A percentile compares a stretch with the other conserved stretches of the same genome.
phyloP scores from a whole-genome alignment of 2,888 invertebrate species.

The Protophormia terraenovae region DNA sequence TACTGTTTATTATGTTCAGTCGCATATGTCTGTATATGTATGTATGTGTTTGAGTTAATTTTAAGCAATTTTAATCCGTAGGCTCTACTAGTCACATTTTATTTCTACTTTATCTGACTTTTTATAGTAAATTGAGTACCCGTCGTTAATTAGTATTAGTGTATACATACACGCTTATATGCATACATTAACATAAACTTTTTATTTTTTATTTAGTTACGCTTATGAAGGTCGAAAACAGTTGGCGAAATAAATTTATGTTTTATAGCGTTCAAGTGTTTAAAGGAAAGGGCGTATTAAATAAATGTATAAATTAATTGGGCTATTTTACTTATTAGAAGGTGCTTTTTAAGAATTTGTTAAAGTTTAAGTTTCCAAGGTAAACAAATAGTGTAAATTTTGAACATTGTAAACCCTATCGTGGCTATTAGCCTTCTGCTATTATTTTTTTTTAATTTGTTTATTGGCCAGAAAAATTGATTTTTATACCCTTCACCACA shows the following conservation, averaged over 20 bases:
- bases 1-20: neutral
- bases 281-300: too few species aligned
- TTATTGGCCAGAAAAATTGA: too few species aligned
- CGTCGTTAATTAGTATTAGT: conserved; percentile 30
- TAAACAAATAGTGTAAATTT: too few species aligned
- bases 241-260: neutral
- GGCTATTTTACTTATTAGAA: too few species aligned
- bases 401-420: too few species aligned
- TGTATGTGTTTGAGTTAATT: neutral
- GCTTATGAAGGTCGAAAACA: neutral
- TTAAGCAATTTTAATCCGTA: conserved; percentile 25
- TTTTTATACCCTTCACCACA: too few species aligned
- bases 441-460: too few species aligned
- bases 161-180: neutral
- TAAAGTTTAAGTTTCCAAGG: too few species aligned
- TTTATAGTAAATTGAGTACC: conserved; percentile 19
- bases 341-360: too few species aligned
- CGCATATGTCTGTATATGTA: neutral
- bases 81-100: neutral
- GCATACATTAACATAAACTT: neutral
- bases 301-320: too few species aligned
- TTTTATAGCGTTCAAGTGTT: neutral
- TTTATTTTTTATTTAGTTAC: neutral
- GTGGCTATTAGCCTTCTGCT: too few species aligned
- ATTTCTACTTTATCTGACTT: neutral